Percentiles rank a stretch among this genome's conserved stretches.
These are phyloP conservation scores for Ips typographus DNA, from an alignment of 1,140 invertebrate genomes.

Conservation along the genomic window DNA sequence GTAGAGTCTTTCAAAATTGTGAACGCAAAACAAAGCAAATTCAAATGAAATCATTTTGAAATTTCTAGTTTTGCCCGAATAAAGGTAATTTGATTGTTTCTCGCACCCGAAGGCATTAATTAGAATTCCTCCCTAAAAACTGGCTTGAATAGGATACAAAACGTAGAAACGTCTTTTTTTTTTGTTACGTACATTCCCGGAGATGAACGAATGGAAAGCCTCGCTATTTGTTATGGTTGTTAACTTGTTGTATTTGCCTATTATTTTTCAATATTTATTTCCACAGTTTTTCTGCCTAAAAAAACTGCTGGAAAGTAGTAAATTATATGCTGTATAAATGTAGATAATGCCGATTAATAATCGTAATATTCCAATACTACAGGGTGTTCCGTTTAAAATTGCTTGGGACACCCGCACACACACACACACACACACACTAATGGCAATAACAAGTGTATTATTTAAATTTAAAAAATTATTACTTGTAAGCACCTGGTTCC, in stretches of 20 bases:
- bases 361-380: constrained; percentile 8
- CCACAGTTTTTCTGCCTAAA: constrained; percentile 2
- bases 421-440: constrained; percentile 15
- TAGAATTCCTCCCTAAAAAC: too few relatives aligned
- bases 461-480: background rate
- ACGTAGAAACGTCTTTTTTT: constrained; percentile 3
- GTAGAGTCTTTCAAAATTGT: background rate
- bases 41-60: too few relatives aligned
- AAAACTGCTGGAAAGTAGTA: constrained; percentile 13
- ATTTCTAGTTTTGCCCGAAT: too few relatives aligned
- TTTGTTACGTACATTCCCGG: constrained; percentile 3
- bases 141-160: too few relatives aligned
- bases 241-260: constrained; percentile 44
- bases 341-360: constrained; percentile 43
- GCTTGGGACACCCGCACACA: too few relatives aligned
- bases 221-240: constrained; percentile 47
- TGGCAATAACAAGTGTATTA: constrained; percentile 30
- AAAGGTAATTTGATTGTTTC: too few relatives aligned
- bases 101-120: too few relatives aligned
- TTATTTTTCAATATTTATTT: constrained; percentile 20
- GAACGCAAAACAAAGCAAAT: too few relatives aligned
- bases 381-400: background rate
- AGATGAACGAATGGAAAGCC: constrained; percentile 36
- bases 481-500: constrained; percentile 52
- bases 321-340: constrained; percentile 49